Evolutionary conservation across 2,888 invertebrate genomes (phyloP).

Genomic region (Yponomeuta malinellus): DNA sequence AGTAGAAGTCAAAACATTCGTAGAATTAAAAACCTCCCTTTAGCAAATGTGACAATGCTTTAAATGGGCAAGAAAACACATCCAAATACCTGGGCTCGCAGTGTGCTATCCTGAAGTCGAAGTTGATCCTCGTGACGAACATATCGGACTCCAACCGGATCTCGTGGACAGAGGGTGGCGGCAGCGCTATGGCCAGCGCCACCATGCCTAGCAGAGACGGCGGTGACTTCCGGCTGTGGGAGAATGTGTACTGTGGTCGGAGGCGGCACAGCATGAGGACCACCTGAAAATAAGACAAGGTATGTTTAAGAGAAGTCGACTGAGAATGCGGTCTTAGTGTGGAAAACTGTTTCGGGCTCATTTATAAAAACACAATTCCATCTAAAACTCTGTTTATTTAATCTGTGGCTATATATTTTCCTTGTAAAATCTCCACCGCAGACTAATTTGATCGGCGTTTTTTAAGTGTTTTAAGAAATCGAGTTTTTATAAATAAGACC

Average conservation of each 20-base stretch:
- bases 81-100: slow-evolving; percentile 92
- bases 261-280: slow-evolving; percentile 93
- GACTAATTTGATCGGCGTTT: too few relatives aligned
- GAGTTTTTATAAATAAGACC: too few relatives aligned
- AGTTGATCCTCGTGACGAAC: slow-evolving; percentile 97
- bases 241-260: slow-evolving; percentile 94
- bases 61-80: not conserved
- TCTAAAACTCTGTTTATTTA: too few relatives aligned
- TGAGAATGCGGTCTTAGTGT: not conserved
- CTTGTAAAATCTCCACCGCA: too few relatives aligned
- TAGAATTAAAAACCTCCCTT: too few relatives aligned
- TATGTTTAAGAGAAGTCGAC: not conserved
- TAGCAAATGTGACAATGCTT: not conserved
- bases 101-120: slow-evolving; percentile 97
- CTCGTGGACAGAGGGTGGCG: slow-evolving; percentile 98
- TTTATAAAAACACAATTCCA: too few relatives aligned
- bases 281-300: slow-evolving; percentile 80
- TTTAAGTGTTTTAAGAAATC: too few relatives aligned
- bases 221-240: slow-evolving; percentile 90
- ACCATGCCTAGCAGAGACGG: slow-evolving; percentile 95
- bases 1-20: too few relatives aligned
- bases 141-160: slow-evolving; percentile 95
- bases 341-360: not conserved
- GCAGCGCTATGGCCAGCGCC: slow-evolving; percentile 95
- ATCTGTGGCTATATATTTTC: too few relatives aligned